Evolutionary conservation across 2,888 invertebrate genomes (phyloP), one percentile per base, ranked within the genome.

Genomic region (Gibbula magus): DNA sequence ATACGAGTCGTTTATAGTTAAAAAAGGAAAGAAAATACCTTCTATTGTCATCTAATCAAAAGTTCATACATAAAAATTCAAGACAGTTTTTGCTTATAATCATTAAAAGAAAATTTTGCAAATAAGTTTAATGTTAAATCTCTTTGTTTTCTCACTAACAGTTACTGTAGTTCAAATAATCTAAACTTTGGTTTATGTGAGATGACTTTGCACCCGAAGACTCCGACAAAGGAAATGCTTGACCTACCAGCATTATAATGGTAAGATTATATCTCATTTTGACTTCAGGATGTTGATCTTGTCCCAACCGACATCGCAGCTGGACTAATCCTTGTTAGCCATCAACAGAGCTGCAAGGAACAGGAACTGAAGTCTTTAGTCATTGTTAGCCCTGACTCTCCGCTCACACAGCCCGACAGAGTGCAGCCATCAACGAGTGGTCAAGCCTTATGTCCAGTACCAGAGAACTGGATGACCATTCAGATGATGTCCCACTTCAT

Each of bases 261-360:
- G 13, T 10, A 5, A 8, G 13, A 35, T 35, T 5, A 35, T 8
- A 10, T 45, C 45, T 45, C 13, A 10, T 10, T 45, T 45, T 81
- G 70, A 39, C 83, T 82, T 22, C 82, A 97, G 88, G 96, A 96
- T 84, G 95, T 96, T 8, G 97, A 98, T 93, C 93, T 97, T 56
- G 97, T 98, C 0, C 96, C 97, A 0, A 96, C 97, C 0, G 98
- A 98, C 92, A 95, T 97, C 20, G 95, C 97, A 79, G 97, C 97
- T 16, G 98, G 97, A 16, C 95, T 96, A 88, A 95, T 98, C 29
- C 94, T 98, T n/a, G 94, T 97, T 4, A 94, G 89, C 22, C 82
- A 86, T 79, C 84, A 90, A n/a, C 92, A 92, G 16, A 51, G 18
- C 16, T 35, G 78, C 13, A 4, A n/a, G 0, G 35, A n/a, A n/a